Conservation (phyloP, 1,140 invertebrate species). For the Psilanteris sp. region DNA sequence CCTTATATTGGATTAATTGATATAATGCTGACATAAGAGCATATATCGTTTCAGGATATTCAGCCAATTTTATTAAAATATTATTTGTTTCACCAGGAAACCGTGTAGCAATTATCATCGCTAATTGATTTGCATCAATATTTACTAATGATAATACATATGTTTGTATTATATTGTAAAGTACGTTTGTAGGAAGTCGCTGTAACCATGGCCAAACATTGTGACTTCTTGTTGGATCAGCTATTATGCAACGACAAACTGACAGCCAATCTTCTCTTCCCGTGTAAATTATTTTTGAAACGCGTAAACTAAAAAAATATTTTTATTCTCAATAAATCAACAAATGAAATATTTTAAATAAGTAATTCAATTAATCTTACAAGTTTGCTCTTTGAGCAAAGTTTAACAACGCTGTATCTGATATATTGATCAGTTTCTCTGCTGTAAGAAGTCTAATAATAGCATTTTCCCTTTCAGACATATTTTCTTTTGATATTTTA, state of each 20-base stretch:
- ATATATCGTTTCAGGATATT: constrained; percentile 81
- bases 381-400: constrained; percentile 84
- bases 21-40: constrained; percentile 84
- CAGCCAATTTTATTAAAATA: constrained; percentile 73
- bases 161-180: constrained; percentile 67
- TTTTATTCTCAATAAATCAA: too few relatives aligned
- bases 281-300: constrained; percentile 72
- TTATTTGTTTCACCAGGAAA: constrained; percentile 65
- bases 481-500: constrained; percentile 80
- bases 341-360: too few relatives aligned
- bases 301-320: constrained; percentile 69
- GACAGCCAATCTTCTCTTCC: constrained; percentile 75
- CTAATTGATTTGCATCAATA: constrained; percentile 70
- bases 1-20: constrained; percentile 77
- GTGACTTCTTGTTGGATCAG: constrained; percentile 68
- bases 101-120: constrained; percentile 65
- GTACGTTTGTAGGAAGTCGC: constrained; percentile 67
- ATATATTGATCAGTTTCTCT: constrained; percentile 84
- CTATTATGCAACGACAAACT: constrained; percentile 75
- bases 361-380: too few relatives aligned
- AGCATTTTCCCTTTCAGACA: constrained; percentile 89
- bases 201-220: constrained; percentile 76
- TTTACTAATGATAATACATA: constrained; percentile 62
- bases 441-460: constrained; percentile 87
- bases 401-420: constrained; percentile 80